Conservation (phyloP, 2,888 invertebrate species). For the Autographa pulchrina region DNA sequence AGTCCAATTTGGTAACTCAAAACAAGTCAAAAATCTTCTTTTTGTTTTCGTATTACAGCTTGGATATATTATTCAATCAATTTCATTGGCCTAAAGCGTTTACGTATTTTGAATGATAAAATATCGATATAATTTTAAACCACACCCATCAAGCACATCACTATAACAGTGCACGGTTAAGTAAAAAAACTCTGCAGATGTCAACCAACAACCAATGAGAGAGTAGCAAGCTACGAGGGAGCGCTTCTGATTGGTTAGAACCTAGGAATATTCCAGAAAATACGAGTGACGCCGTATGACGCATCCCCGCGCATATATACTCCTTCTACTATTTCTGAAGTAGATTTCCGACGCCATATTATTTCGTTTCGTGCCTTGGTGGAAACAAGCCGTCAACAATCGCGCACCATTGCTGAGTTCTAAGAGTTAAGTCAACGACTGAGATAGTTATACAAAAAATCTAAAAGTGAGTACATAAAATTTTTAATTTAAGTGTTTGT, state of each 20-base stretch:
- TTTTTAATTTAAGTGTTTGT: constrained; percentile 15
- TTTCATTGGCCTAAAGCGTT: too few relatives aligned
- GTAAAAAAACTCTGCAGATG: constrained; percentile 54
- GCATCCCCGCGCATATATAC: constrained; percentile 73
- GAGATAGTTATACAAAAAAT: constrained; percentile 68
- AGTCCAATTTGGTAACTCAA: too few relatives aligned
- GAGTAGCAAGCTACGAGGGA: constrained; percentile 53
- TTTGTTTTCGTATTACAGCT: too few relatives aligned
- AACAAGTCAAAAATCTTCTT: too few relatives aligned
- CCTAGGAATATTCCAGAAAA: constrained; percentile 84
- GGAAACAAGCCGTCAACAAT: constrained; percentile 86
- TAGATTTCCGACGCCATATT: constrained; percentile 73
- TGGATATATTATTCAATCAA: too few relatives aligned
- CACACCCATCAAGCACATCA: constrained; percentile 54
- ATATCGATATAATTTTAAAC: constrained; percentile 30
- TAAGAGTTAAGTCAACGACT: constrained; percentile 76
- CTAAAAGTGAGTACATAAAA: constrained; percentile 75
- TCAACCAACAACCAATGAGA: constrained; percentile 74
- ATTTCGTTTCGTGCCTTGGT: constrained; percentile 67
- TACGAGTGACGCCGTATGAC: constrained; percentile 79
- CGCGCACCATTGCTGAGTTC: constrained; percentile 86
- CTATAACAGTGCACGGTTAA: constrained; percentile 43
- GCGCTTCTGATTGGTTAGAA: constrained; percentile 72
- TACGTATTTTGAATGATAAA: too few relatives aligned
- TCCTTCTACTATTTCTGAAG: constrained; percentile 44